Evolutionary conservation across 2,888 invertebrate species (phyloP).

Genomic region (Ceraclea dissimilis): DNA sequence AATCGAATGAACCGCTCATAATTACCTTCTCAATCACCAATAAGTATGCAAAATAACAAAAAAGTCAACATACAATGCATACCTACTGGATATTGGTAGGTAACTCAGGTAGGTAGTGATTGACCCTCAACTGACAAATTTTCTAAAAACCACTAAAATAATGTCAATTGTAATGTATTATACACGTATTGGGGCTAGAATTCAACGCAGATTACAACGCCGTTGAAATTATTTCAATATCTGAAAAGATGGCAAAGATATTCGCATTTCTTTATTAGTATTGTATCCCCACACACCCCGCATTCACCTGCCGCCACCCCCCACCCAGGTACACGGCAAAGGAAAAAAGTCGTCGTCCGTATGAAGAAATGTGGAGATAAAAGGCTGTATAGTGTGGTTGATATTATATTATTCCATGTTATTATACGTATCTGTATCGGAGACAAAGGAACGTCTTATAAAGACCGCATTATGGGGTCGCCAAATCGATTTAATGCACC

Average conservation of each 20-base stretch:
- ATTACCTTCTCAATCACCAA: conserved; percentile 12
- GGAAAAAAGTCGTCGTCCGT: too few species aligned
- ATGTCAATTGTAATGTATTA: conserved; percentile 7
- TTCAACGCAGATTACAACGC: conserved; percentile 12
- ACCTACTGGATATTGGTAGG: too few species aligned
- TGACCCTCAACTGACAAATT: conserved; percentile 6
- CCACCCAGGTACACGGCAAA: too few species aligned
- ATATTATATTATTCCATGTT: too few species aligned
- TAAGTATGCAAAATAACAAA: background rate
- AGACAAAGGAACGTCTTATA: background rate
- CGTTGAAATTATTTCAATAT: conserved; percentile 1
- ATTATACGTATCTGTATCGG: background rate
- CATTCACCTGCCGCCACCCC: too few species aligned
- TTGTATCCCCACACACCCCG: too few species aligned
- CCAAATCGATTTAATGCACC: background rate
- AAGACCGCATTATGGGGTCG: background rate
- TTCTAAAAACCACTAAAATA: background rate
- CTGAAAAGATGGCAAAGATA: background rate
- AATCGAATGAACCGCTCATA: conserved; percentile 21
- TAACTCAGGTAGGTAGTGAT: background rate
- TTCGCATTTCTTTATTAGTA: background rate
- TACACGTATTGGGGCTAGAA: conserved; percentile 20
- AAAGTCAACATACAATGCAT: too few species aligned
- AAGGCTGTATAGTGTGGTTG: too few species aligned
- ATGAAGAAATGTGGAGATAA: too few species aligned